Evolutionary conservation across 2,113 vertebrate genomes (phyloP), one percentile per base, ranked within the genome.

Genomic region (Serinus canaria): DNA sequence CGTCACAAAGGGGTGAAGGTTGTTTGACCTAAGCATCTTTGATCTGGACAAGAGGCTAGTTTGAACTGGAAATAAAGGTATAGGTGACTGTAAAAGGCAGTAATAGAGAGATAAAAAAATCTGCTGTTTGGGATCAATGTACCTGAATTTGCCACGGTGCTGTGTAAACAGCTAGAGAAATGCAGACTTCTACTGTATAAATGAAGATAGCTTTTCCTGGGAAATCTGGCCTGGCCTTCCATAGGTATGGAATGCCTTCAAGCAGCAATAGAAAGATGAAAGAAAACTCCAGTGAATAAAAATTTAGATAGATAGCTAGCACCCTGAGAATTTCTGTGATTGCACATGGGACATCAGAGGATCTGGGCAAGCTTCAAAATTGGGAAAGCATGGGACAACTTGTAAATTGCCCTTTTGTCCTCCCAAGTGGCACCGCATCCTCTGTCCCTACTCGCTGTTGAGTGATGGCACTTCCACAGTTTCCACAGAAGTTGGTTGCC

Each of bases 401-500:
- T 64, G 3, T 23, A 15, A 47, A 28, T 59, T 56, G 20, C 28
- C 28, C 18, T 74, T 77, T 25, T 73, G 39, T 59, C 59, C 27
- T 69, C 31, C 33, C 43, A 58, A n/a, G 30, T 23, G 27, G 27
- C 16, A 74, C 0, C 0, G 0, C 39, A 3, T 43, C 33, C 24
- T 78, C 63, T 3, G 1, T 46, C 39, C 68, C 77, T 77, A 5
- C 25, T 49, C 41, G 5, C 13, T 55, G 14, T 8, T 39, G 41
- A 59, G 55, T 23, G 43, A 5, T 19, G 21, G 41, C 39, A 55
- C 25, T 50, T 59, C 41, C 33, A 58, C 23, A 24, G 15, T 52
- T 60, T 69, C 56, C 33, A n/a, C 31, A 31, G 30, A 52, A 74
- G 24, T 2, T 70, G 39, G 31, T 30, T 35, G 19, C 37, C 30